Evolutionary conservation across 2,113 vertebrate species (phyloP).

Genomic region (Alaudala cheleensis): DNA sequence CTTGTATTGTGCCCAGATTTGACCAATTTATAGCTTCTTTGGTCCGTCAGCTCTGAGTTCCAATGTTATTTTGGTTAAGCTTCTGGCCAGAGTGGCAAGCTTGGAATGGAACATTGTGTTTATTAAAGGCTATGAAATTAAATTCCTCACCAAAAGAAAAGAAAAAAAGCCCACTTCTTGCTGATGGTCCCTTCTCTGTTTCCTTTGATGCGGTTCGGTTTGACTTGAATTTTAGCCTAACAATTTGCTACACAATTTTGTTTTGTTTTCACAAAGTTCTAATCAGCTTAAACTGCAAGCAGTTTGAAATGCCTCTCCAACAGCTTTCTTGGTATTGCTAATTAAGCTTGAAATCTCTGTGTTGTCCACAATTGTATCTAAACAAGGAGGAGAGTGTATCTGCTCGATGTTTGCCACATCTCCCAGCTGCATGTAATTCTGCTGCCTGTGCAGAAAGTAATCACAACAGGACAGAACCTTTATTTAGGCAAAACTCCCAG

Average conservation of each 20-base stretch:
- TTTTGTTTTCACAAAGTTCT: constrained; percentile 56
- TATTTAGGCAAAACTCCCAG: constrained; percentile 23
- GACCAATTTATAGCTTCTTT: constrained; percentile 26
- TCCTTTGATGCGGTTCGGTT: constrained; percentile 36
- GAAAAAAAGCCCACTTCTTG: neutral
- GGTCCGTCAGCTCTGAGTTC: neutral
- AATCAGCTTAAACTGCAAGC: constrained; percentile 53
- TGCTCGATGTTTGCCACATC: neutral
- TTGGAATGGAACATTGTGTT: constrained; percentile 8
- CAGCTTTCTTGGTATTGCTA: constrained; percentile 1
- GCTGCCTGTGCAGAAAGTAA: constrained; percentile 19
- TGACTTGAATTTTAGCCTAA: constrained; percentile 23
- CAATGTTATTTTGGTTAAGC: constrained; percentile 63
- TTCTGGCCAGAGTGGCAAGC: constrained; percentile 50
- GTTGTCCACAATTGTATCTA: constrained; percentile 44
- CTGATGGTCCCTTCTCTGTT: neutral
- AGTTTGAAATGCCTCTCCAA: constrained; percentile 16
- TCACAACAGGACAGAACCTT: neutral
- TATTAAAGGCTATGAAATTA: constrained; percentile 55
- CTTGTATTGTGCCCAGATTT: constrained; percentile 22
- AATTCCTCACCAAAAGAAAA: constrained; percentile 31
- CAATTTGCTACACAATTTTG: constrained; percentile 11
- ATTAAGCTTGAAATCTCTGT: constrained; percentile 46
- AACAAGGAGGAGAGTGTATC: constrained; percentile 42
- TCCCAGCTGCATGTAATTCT: constrained; percentile 42